Conservation (phyloP, 1,140 invertebrate genomes). For the Polypedilum pembai region DNA sequence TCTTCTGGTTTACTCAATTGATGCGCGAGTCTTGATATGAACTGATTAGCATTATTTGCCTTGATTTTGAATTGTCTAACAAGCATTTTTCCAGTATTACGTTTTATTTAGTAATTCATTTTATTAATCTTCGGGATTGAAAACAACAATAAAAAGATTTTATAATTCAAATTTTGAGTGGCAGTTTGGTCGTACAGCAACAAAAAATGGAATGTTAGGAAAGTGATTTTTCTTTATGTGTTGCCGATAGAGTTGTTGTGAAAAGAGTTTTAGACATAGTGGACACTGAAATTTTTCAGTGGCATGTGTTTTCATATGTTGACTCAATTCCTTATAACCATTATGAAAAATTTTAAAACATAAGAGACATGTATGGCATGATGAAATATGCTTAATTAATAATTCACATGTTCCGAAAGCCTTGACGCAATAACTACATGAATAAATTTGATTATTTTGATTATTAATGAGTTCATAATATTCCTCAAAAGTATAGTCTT, state of each 20-base stretch:
- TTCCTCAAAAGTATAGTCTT: neutral
- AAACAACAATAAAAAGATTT: no score
- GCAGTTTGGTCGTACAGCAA: neutral
- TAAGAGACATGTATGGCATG: neutral
- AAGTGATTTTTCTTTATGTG: neutral
- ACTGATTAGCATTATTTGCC: no score
- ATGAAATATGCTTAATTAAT: neutral
- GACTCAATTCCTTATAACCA: neutral
- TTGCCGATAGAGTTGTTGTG: neutral
- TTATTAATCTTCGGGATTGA: no score
- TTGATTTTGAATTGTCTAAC: no score
- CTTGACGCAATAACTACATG: neutral
- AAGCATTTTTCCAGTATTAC: no score
- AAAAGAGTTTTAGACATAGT: neutral
- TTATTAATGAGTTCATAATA: neutral
- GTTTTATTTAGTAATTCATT: no score
- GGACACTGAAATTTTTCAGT: neutral
- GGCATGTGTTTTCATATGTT: neutral
- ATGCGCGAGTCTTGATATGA: no score
- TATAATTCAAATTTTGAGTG: no score
- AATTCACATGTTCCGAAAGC: neutral
- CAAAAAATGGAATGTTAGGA: neutral
- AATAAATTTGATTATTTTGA: neutral
- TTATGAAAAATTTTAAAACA: neutral
- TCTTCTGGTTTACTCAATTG: no score